These are phyloP conservation scores for Ptiloglossa arizonensis DNA, from an alignment of 1,140 invertebrate genomes.

Conservation along the genomic window DNA sequence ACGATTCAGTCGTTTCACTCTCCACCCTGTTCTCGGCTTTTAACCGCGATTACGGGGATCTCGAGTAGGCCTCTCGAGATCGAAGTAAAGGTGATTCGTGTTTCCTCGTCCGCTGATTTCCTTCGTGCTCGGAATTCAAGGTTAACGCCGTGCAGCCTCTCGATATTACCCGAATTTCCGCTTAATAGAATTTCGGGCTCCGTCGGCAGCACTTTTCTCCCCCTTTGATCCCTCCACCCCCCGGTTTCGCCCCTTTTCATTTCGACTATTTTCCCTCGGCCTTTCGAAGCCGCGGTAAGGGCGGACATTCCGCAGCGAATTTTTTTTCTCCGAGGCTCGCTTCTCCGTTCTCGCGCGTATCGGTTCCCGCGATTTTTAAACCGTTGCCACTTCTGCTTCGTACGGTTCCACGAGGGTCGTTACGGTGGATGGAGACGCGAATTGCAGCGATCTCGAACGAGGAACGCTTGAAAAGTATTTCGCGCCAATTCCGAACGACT, in stretches of 20 bases:
- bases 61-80: constrained; percentile 57
- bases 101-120: constrained; percentile 33
- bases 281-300: constrained; percentile 10
- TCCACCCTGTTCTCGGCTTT: constrained; percentile 59
- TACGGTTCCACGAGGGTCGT: not conserved
- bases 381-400: not conserved
- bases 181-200: constrained; percentile 45
- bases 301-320: constrained; percentile 1
- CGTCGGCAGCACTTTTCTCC: constrained; percentile 8
- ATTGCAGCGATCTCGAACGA: too few relatives aligned
- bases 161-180: constrained; percentile 52
- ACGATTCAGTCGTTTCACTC: constrained; percentile 48
- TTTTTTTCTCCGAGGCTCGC: constrained; percentile 12
- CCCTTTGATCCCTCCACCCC: constrained; percentile 41
- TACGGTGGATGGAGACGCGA: not conserved
- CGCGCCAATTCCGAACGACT: too few relatives aligned
- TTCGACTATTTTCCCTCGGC: constrained; percentile 7
- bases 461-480: not conserved
- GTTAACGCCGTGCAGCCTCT: constrained; percentile 40
- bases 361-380: constrained; percentile 22
- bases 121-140: constrained; percentile 44
- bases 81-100: constrained; percentile 56
- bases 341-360: not conserved
- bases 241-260: constrained; percentile 23
- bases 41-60: constrained; percentile 71